A percentile compares a stretch with the other conserved stretches of the same genome.
These are phyloP conservation scores for Heliconius hewitsoni DNA, from an alignment of 1,140 invertebrate species.

Conservation along the genomic window DNA sequence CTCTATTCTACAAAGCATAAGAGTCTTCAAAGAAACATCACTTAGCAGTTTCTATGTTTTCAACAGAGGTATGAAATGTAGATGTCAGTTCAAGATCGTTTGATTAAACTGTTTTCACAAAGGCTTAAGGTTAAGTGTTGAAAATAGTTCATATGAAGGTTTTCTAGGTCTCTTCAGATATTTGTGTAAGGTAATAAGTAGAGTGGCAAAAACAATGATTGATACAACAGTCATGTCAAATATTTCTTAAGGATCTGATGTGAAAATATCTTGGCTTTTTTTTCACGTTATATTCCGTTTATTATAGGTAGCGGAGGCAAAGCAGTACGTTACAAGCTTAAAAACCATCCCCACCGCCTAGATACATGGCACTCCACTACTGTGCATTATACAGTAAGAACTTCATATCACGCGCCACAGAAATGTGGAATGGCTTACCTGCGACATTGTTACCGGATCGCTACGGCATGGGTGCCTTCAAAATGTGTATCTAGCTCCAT, in stretches of 20 bases:
- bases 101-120: conserved; percentile 22
- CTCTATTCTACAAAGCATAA: conserved; percentile 13
- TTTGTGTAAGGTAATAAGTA: too few relatives aligned
- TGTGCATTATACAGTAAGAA: too few relatives aligned
- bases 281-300: not conserved
- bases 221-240: too few relatives aligned
- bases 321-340: not conserved
- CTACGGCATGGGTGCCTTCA: too few relatives aligned
- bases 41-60: conserved; percentile 29
- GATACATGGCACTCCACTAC: too few relatives aligned
- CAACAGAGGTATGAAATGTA: conserved; percentile 32
- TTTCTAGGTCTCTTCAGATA: not conserved
- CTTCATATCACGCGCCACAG: too few relatives aligned
- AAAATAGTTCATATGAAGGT: not conserved
- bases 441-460: too few relatives aligned
- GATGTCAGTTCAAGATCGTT: conserved; percentile 35
- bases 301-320: too few relatives aligned
- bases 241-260: too few relatives aligned
- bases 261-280: not conserved
- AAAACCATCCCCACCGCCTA: not conserved
- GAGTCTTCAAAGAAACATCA: conserved; percentile 2
- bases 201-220: too few relatives aligned
- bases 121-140: not conserved
- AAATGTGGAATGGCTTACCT: too few relatives aligned
- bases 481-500: too few relatives aligned